Evolutionary conservation across 2,888 invertebrate species (phyloP), one percentile per base, ranked within the genome.

Genomic region (Callimorpha dominula): DNA sequence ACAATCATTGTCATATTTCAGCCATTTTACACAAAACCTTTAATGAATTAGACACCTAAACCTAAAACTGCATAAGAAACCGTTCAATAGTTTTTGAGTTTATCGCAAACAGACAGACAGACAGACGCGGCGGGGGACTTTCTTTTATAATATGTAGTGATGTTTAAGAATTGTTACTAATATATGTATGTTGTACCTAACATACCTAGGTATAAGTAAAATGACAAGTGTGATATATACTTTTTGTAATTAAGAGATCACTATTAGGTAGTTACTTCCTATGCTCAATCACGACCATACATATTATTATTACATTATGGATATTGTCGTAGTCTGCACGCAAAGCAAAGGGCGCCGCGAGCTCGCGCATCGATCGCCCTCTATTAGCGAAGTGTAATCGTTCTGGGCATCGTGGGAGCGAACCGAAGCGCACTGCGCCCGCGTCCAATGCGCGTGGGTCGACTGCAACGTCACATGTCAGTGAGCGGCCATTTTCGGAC

Each of bases 401-500:
- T 65, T 42, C 72, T 66, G 54, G 67, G 73, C 77, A 84, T 81
- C 84, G 81, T 84, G 83, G 85, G 83, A 84, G 83, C 79, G 76
- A n/a, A 63, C 20, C 64, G 71, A 67, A 70, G 67, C 68, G 66
- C 70, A 66, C 46, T 65, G 74, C 75, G 75, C 64, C 71, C 73
- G 78, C 76, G 73, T 65, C 65, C 75, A 72, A 65, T 74, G 77
- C 71, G 81, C 78, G 74, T 71, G 82, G 80, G 73, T 76, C 77
- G 72, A 74, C 54, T 65, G 72, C 73, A 66, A 65, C 74, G 72
- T 81, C 81, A 74, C 76, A 75, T 74, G 80, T 81, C 83, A 78
- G 75, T 78, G 71, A 76, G 83, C 81, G 80, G 85, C 83, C 83
- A 85, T 85, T 85, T 85, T 85, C 68, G 73, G 69, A 68, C 75